Base-by-base conservation (phyloP, 2,797 vertebrate species). In the Salmo trutta region DNA sequence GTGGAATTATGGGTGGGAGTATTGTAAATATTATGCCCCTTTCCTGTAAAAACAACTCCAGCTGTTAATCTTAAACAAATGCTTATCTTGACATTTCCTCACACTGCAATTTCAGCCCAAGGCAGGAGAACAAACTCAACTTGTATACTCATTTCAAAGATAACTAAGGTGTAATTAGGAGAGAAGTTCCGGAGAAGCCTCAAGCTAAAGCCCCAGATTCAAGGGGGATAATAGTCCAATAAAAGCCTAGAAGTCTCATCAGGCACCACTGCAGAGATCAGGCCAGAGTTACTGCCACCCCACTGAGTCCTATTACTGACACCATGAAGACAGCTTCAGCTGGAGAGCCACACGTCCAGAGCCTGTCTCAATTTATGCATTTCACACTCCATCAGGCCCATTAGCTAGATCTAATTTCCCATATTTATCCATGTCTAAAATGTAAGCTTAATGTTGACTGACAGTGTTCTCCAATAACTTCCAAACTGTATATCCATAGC, bases 321-420 rank as follows among this genome's bases (percentile, higher is more conserved):
- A 76, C 86, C 83, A 80, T 74, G 68, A 84, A 82, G 81, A 81
- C 8, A 21, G 77, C 83, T 84, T 84, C 74, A 84, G 83, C 84
- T 82, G 88, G 79, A 91, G 78, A 86, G 89, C 86, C 87, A 47
- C 87, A 79, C 84, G 87, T 86, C 83, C 73, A 87, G 90, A 85
- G 79, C 51, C 88, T 65, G 77, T 68, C 76, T 71, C 79, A 79
- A 81, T 84, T 85, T 87, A 88, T 90, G 91, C 89, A 84, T 90
- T 89, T 90, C 90, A 88, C 88, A 88, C 91, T 90, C 82, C 90
- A 90, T 91, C 89, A 81, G 89, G 82, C 87, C 85, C 90, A 91
- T 92, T 91, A 92, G 87, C 41, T 2, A 14, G 41, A 47, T 47
- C 41, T 47, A 87, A 88, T 90, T 90, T 86, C 88, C 78, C 83